phyloP scores from a whole-genome alignment of 2,888 invertebrate species.

The Cephus nigrinus region DNA sequence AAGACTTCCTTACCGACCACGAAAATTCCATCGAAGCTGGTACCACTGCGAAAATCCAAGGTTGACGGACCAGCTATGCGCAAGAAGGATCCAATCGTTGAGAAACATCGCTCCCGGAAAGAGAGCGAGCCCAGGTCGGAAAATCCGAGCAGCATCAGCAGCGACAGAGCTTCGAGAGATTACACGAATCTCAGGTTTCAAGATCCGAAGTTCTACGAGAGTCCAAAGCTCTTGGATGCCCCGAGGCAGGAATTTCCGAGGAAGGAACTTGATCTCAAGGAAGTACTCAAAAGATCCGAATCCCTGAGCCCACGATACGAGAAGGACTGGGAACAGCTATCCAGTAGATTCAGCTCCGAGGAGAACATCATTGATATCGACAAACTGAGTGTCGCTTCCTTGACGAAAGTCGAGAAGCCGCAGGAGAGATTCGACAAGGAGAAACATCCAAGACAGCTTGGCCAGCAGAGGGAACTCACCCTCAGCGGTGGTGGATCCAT shows the following conservation, averaged over 20 bases:
- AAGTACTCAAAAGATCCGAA: constrained; percentile 67
- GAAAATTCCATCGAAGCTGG: constrained; percentile 57
- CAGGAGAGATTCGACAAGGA: constrained; percentile 58
- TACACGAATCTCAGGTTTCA: constrained; percentile 59
- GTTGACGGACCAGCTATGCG: constrained; percentile 31
- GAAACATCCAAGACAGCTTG: constrained; percentile 63
- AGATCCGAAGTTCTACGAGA: constrained; percentile 61
- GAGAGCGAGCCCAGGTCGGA: constrained; percentile 36
- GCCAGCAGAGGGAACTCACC: constrained; percentile 63
- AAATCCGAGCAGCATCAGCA: constrained; percentile 37
- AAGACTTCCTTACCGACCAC: constrained; percentile 40
- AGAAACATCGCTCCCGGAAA: constrained; percentile 19
- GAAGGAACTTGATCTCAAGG: constrained; percentile 69
- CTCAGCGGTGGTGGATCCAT: constrained; percentile 72
- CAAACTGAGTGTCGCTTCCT: constrained; percentile 48
- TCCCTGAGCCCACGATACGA: constrained; percentile 69
- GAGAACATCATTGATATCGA: constrained; percentile 64
- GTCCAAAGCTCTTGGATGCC: constrained; percentile 51
- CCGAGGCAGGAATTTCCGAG: constrained; percentile 23
- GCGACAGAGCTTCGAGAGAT: constrained; percentile 55
- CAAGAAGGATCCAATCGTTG: constrained; percentile 35
- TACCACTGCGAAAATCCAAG: constrained; percentile 47
- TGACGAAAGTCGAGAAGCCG: constrained; percentile 42
- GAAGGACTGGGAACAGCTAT: constrained; percentile 67
- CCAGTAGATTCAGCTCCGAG: constrained; percentile 54